A percentile compares a stretch with the other conserved stretches of the same genome.
Evolutionary conservation across 1,140 invertebrate genomes (phyloP).

Genomic region (Bombyx mandarina): DNA sequence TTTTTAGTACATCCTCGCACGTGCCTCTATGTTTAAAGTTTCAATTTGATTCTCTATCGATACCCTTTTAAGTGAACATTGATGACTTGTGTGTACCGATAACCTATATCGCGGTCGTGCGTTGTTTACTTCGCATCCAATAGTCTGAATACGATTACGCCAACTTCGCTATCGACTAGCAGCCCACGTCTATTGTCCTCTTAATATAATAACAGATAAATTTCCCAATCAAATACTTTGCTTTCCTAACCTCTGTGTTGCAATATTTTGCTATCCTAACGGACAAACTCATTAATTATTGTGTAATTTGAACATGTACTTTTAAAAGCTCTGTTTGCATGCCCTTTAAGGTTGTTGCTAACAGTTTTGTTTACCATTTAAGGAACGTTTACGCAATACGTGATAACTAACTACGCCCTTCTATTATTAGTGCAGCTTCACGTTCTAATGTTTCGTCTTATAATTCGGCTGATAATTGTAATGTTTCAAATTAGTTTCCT

Average conservation of each 20-base stretch:
- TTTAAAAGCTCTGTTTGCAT: conserved; percentile 19
- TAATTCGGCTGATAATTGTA: too few species aligned
- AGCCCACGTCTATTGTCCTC: conserved; percentile 19
- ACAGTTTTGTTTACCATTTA: conserved; percentile 36
- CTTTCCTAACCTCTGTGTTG: conserved; percentile 6
- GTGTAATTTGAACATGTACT: too few species aligned
- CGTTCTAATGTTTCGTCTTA: too few species aligned
- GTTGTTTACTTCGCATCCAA: conserved; percentile 28
- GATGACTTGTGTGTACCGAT: conserved; percentile 8
- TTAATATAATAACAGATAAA: conserved; percentile 16
- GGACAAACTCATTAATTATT: not conserved
- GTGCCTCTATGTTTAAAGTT: too few species aligned
- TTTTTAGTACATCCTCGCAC: too few species aligned
- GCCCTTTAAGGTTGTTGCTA: conserved; percentile 31
- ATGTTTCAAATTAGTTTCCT: too few species aligned
- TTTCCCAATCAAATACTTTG: conserved; percentile 16
- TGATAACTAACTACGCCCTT: conserved; percentile 35
- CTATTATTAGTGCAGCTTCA: conserved; percentile 17
- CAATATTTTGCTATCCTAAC: conserved; percentile 13
- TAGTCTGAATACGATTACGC: conserved; percentile 40
- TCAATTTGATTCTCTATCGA: too few species aligned
- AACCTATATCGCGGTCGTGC: conserved; percentile 30
- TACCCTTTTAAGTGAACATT: conserved; percentile 9
- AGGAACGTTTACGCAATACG: conserved; percentile 29
- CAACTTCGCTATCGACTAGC: conserved; percentile 21